Evolutionary conservation across 2,888 invertebrate species (phyloP).

Genomic region (Orthosia cruda): DNA sequence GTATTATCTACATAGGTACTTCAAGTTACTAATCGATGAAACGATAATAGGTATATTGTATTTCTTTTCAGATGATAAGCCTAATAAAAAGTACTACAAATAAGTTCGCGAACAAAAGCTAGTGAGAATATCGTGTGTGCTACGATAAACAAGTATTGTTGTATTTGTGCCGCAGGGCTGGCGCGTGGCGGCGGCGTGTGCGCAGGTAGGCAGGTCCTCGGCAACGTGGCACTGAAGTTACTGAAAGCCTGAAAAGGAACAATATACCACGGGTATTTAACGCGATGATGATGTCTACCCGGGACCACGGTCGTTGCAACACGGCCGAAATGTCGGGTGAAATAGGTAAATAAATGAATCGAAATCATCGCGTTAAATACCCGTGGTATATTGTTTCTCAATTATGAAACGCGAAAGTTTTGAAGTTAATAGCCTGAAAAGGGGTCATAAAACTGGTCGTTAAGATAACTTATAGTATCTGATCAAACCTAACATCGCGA

Average conservation of each 20-base stretch:
- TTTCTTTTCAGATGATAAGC: slow-evolving; percentile 26
- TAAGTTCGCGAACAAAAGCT: slow-evolving; percentile 71
- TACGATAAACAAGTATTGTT: slow-evolving; percentile 67
- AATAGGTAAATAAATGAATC: too few relatives aligned
- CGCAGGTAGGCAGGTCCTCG: too few relatives aligned
- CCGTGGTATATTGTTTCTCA: too few relatives aligned
- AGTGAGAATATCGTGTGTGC: slow-evolving; percentile 67
- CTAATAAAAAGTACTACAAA: slow-evolving; percentile 69
- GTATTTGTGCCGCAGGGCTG: slow-evolving; percentile 54
- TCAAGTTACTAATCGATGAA: slow-evolving; percentile 4
- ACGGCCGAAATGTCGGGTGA: too few relatives aligned
- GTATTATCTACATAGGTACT: neutral
- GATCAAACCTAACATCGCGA: neutral
- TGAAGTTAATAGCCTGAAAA: too few relatives aligned
- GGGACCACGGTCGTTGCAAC: too few relatives aligned
- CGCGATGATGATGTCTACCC: too few relatives aligned
- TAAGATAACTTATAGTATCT: neutral
- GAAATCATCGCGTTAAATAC: too few relatives aligned
- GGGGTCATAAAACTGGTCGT: neutral
- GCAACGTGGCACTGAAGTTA: neutral
- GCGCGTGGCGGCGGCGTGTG: neutral
- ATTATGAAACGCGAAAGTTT: too few relatives aligned
- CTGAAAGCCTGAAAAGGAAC: neutral
- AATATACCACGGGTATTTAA: too few relatives aligned
- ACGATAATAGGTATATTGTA: slow-evolving; percentile 20